Percentiles rank a stretch among this genome's conserved stretches.
phyloP scores from a whole-genome alignment of 1,140 invertebrate species.

The Steinernema khuongi region DNA sequence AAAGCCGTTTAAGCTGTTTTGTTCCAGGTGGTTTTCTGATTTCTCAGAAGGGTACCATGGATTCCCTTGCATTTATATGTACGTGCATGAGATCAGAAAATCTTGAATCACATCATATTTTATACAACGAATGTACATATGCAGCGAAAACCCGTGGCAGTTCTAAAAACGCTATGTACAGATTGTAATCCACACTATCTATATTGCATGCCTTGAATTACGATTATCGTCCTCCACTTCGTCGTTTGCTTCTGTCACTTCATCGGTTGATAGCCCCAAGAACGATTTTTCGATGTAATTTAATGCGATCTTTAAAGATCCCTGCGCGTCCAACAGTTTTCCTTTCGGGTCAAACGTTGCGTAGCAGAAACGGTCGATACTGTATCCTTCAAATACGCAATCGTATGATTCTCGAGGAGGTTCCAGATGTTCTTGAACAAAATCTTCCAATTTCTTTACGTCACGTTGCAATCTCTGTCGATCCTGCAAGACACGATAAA shows the following conservation, averaged over 20 bases:
- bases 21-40: no score
- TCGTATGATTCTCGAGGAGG: constrained; percentile 3
- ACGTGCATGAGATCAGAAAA: no score
- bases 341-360: background rate
- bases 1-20: no score
- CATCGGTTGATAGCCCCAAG: background rate
- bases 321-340: background rate
- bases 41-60: no score
- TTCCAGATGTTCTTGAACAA: background rate
- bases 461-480: background rate
- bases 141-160: background rate
- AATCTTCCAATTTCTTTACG: background rate
- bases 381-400: background rate
- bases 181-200: no score
- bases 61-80: no score
- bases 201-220: background rate
- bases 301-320: background rate
- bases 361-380: background rate
- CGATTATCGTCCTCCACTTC: background rate
- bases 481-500: no score
- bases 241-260: background rate
- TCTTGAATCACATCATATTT: no score
- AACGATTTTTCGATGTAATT: background rate
- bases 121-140: background rate
- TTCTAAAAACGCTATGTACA: background rate